Evolutionary conservation across 2,888 invertebrate species (phyloP), one percentile per base, ranked within the genome.

Genomic region (Sinelater perroti): DNA sequence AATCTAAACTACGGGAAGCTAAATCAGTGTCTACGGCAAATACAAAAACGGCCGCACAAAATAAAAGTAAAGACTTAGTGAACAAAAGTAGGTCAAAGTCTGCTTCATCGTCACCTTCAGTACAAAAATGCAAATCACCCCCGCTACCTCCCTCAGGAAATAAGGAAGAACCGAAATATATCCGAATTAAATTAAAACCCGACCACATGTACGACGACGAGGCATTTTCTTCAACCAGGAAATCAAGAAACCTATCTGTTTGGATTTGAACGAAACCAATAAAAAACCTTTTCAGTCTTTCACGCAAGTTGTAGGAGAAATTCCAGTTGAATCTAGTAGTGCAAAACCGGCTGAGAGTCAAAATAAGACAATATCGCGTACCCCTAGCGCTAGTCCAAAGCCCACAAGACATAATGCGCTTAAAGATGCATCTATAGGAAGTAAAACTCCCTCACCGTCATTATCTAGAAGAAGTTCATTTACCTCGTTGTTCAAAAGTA

Each of bases 391-490:
- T n/a, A 82, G 82, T 67, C 82, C 83, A 1, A 81, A 81, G 62
- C 75, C 78, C 1, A 70, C 74, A 6, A 72, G 78, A 31, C 77
- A 79, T 47, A 67, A 54, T 3, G 33, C 66, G 13, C 21, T 69
- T 40, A 63, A 70, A 60, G 69, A 72, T 38, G 59, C 62, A 6
- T 64, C 63, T 24, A 56, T 69, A 36, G 69, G 72, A 57, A 73
- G 74, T 60, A 70, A 77, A 55, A 82, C 83, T 6, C 91, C 91
- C 0, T 91, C 92, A 1, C 91, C 91, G 0, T 82, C 84, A 0
- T 81, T 85, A 0, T 91, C 91, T 0, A 82, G 92, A 28, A 90
- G 91, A 75, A 91, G 89, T 67, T 92, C 91, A 21, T 91, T 92
- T 72, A 88, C 90, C 55, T 91, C 91, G 2, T 77, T 93, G 33